These are phyloP conservation scores for Holcopasites calliopsidis DNA, from an alignment of 1,140 invertebrate genomes.

Conservation along the genomic window DNA sequence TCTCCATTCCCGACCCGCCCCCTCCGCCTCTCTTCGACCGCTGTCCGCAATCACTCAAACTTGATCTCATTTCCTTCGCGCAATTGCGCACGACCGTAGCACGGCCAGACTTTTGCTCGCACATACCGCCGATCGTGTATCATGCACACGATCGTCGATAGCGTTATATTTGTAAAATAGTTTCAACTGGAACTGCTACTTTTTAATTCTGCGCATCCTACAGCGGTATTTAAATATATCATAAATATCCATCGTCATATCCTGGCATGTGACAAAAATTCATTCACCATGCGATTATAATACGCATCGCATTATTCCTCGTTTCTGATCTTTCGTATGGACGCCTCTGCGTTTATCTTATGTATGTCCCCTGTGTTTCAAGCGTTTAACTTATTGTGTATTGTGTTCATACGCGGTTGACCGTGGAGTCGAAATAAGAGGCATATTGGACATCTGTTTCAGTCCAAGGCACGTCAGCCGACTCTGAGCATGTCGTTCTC, in stretches of 20 bases:
- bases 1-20: slow-evolving; percentile 25
- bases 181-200: background rate
- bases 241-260: slow-evolving; percentile 8
- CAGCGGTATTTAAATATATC: background rate
- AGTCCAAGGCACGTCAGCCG: slow-evolving; percentile 53
- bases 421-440: slow-evolving; percentile 17
- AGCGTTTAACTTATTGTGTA: slow-evolving; percentile 23
- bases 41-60: slow-evolving; percentile 68
- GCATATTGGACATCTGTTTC: slow-evolving; percentile 32
- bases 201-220: background rate
- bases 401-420: background rate
- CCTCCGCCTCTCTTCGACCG: slow-evolving; percentile 42
- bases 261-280: too few relatives aligned
- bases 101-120: slow-evolving; percentile 22
- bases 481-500: slow-evolving; percentile 45
- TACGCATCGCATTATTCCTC: slow-evolving; percentile 20
- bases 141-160: slow-evolving; percentile 14
- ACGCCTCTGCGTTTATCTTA: slow-evolving; percentile 42
- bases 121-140: background rate
- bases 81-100: slow-evolving; percentile 51
- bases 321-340: slow-evolving; percentile 8
- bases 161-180: background rate
- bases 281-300: background rate
- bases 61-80: slow-evolving; percentile 75
- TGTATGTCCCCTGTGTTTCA: slow-evolving; percentile 26